Conservation (phyloP, 2,797 vertebrate genomes). For the Anas acuta region DNA sequence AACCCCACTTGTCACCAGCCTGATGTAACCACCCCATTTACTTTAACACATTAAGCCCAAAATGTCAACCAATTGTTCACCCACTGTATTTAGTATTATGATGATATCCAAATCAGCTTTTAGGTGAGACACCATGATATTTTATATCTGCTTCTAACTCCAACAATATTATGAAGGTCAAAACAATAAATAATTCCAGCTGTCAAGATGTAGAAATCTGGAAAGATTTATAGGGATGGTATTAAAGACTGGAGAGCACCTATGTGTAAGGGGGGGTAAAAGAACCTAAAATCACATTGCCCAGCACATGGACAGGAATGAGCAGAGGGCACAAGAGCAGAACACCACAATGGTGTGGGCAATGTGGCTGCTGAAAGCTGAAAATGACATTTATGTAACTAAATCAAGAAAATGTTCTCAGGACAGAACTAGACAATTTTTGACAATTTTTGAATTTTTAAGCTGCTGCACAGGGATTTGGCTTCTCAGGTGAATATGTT, state of each 20-base stretch:
- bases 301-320: background rate
- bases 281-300: background rate
- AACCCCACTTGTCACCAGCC: too few species aligned
- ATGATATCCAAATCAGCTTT: background rate
- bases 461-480: background rate
- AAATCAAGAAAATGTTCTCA: background rate
- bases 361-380: background rate
- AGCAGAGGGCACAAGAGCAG: background rate
- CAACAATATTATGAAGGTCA: background rate
- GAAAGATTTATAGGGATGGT: background rate
- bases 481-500: background rate
- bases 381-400: background rate
- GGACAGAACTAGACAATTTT: background rate
- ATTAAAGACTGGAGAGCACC: background rate
- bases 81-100: too few species aligned
- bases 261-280: background rate
- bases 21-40: too few species aligned
- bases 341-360: rapidly evolving
- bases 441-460: background rate
- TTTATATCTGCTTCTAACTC: background rate
- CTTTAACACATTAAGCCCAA: too few species aligned
- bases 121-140: background rate
- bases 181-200: background rate
- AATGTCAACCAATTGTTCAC: too few species aligned
- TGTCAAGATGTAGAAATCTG: background rate